Percentiles rank a stretch among this genome's conserved stretches.
Conservation (phyloP, 2,797 vertebrate genomes). For the Gobionotothen gibberifrons region DNA sequence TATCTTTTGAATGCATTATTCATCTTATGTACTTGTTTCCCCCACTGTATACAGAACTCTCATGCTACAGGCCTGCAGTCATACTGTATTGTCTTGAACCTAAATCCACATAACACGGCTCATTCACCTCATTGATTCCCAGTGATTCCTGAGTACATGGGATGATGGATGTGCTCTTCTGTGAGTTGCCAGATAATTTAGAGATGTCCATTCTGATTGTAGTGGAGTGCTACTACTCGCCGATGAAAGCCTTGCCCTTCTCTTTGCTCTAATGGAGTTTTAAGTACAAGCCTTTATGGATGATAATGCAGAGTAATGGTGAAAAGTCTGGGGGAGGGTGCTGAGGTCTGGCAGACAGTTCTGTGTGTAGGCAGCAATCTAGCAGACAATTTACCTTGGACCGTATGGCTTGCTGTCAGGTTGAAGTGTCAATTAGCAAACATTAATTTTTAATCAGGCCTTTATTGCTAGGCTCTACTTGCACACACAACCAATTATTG, state of each 20-base stretch:
- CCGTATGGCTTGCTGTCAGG: conserved; percentile 65
- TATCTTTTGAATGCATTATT: conserved; percentile 15
- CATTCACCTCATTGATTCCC: conserved; percentile 64
- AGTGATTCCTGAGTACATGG: conserved; percentile 55
- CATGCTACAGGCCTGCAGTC: conserved; percentile 30
- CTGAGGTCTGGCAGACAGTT: conserved; percentile 60
- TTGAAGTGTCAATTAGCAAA: conserved; percentile 73
- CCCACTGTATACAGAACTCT: background rate
- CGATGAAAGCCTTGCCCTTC: conserved; percentile 72
- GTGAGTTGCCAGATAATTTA: conserved; percentile 64
- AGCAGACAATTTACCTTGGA: conserved; percentile 57
- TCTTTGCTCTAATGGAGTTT: conserved; percentile 79
- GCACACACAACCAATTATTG: conserved; percentile 61
- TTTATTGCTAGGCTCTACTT: conserved; percentile 55
- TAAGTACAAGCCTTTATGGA: conserved; percentile 80
- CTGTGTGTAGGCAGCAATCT: conserved; percentile 60
- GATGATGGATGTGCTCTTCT: conserved; percentile 69
- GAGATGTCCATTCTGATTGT: conserved; percentile 75
- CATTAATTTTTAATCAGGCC: conserved; percentile 76
- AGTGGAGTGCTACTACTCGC: conserved; percentile 77
- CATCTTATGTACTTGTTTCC: conserved; percentile 19
- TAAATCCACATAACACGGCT: conserved; percentile 44
- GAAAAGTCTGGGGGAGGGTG: conserved; percentile 67
- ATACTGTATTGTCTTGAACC: conserved; percentile 32
- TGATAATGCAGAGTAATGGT: conserved; percentile 81